phyloP scores from a whole-genome alignment of 2,888 invertebrate species.

The Sesamia inferens region DNA sequence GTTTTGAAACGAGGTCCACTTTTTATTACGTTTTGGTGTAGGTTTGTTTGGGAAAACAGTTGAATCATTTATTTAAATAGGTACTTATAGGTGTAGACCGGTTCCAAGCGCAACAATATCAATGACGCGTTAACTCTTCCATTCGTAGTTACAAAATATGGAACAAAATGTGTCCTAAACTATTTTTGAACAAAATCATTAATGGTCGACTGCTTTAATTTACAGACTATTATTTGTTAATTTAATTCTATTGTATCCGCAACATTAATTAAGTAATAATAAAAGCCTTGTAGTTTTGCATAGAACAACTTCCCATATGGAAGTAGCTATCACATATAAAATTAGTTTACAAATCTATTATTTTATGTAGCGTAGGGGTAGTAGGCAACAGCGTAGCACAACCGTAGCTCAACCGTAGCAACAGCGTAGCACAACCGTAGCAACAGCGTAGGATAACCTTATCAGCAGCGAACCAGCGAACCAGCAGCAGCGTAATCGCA shows the following conservation, averaged over 20 bases:
- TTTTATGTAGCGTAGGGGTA: neutral
- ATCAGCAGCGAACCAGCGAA: too few relatives aligned
- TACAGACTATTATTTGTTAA: neutral
- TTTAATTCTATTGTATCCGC: neutral
- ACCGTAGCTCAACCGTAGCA: slow-evolving; percentile 1
- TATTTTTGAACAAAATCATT: too few relatives aligned
- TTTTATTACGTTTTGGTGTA: slow-evolving; percentile 23
- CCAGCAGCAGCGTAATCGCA: neutral
- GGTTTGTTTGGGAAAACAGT: slow-evolving; percentile 18
- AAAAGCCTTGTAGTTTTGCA: neutral
- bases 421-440: neutral
- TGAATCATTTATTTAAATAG: slow-evolving; percentile 44
- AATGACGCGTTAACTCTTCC: slow-evolving; percentile 2
- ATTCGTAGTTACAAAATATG: neutral
- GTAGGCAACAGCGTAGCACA: neutral
- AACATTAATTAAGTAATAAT: neutral
- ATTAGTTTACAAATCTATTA: neutral
- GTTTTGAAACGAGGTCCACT: slow-evolving; percentile 5
- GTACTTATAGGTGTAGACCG: neutral
- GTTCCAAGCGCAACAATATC: neutral
- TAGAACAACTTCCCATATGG: neutral
- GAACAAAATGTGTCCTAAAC: too few relatives aligned
- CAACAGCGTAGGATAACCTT: neutral
- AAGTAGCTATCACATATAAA: neutral
- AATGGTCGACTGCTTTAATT: too few relatives aligned